These are phyloP conservation scores for Esox masquinongy DNA, from an alignment of 2,797 vertebrate genomes.

Conservation along the genomic window DNA sequence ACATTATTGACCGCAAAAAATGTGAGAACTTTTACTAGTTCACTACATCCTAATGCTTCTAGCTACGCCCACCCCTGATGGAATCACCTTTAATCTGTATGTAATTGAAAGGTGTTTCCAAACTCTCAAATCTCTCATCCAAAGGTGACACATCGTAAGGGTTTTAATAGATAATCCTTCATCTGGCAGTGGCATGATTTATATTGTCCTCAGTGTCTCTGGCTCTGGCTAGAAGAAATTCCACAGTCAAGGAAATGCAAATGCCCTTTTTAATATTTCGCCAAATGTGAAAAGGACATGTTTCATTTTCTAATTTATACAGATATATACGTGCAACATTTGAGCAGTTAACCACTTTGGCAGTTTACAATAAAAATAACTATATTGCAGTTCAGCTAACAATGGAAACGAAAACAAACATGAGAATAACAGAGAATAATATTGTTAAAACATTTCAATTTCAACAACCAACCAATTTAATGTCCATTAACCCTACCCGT, in stretches of 20 bases:
- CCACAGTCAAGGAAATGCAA: not conserved
- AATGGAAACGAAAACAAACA: too few species aligned
- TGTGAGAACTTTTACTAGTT: too few species aligned
- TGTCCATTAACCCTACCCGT: too few species aligned
- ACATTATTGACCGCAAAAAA: too few species aligned
- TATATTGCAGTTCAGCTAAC: too few species aligned
- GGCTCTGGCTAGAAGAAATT: not conserved
- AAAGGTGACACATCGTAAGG: not conserved
- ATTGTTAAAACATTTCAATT: too few species aligned
- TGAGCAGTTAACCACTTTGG: too few species aligned
- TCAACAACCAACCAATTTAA: too few species aligned
- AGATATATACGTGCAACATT: too few species aligned
- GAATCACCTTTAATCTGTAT: not conserved
- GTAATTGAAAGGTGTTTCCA: not conserved
- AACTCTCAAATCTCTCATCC: not conserved
- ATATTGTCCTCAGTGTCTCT: not conserved
- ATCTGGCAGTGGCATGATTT: too few species aligned
- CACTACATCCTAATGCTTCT: not conserved
- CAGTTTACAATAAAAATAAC: too few species aligned
- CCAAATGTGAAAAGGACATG: not conserved
- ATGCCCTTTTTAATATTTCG: not conserved
- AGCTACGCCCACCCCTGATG: not conserved
- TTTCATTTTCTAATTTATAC: not conserved
- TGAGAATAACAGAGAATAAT: too few species aligned
- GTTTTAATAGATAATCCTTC: not conserved